These are phyloP conservation scores for Microdon myrmicae DNA, from an alignment of 2,888 invertebrate genomes.

Conservation along the genomic window DNA sequence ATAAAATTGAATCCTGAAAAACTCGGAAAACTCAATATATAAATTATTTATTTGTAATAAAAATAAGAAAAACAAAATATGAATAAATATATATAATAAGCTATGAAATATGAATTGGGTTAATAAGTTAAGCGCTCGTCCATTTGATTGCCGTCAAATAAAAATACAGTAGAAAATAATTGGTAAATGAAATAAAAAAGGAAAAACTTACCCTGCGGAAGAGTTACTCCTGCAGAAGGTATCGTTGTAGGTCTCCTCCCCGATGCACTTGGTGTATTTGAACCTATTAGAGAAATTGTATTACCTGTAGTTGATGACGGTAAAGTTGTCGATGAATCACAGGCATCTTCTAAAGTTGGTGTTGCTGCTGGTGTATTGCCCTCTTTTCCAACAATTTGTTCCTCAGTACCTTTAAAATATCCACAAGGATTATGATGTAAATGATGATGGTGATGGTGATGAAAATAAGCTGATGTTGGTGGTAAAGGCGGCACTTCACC, in stretches of 20 bases:
- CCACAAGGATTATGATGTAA: constrained; percentile 66
- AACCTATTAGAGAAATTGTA: constrained; percentile 59
- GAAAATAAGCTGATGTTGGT: constrained; percentile 55
- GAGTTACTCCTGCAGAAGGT: constrained; percentile 67
- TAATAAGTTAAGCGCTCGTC: no score
- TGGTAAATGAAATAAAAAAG: no score
- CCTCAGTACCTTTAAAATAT: constrained; percentile 54
- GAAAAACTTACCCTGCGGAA: constrained; percentile 64
- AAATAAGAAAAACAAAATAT: no score
- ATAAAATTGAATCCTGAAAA: no score
- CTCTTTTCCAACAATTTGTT: constrained; percentile 62
- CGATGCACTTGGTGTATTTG: constrained; percentile 65
- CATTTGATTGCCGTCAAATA: no score
- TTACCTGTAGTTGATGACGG: constrained; percentile 69
- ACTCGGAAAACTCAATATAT: no score
- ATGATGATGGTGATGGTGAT: constrained; percentile 62
- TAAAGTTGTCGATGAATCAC: constrained; percentile 73
- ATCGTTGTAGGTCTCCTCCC: constrained; percentile 67
- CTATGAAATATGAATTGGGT: no score
- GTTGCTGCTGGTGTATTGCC: constrained; percentile 65
- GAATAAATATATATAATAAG: no score
- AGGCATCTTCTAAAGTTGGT: constrained; percentile 67
- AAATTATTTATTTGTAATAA: no score
- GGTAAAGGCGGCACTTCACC: constrained; percentile 69
- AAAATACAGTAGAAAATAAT: no score